Conservation (phyloP, 2,888 invertebrate genomes). For the Andrena haemorrhoa region DNA sequence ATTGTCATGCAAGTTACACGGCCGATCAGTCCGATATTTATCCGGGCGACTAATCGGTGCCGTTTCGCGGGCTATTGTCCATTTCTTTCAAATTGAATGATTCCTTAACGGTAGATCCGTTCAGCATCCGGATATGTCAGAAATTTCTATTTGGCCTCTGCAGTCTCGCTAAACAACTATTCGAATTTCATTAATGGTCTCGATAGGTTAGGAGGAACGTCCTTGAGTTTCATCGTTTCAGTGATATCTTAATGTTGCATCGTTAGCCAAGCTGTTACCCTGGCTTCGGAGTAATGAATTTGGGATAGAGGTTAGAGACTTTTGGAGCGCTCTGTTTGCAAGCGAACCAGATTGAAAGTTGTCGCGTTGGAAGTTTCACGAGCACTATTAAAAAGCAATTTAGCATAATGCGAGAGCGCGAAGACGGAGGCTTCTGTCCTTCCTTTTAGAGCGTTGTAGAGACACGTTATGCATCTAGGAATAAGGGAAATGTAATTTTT, state of each 20-base stretch:
- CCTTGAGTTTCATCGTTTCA: slow-evolving; percentile 24
- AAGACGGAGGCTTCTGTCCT: background rate
- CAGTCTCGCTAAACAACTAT: slow-evolving; percentile 22
- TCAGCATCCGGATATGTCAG: background rate
- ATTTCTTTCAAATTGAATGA: slow-evolving; percentile 10
- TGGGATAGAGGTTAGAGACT: slow-evolving; percentile 34
- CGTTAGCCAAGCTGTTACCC: slow-evolving; percentile 1
- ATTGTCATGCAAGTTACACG: slow-evolving; percentile 56
- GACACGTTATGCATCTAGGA: background rate
- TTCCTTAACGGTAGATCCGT: background rate
- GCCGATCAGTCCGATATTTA: slow-evolving; percentile 25
- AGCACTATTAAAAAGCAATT: background rate
- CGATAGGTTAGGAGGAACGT: slow-evolving; percentile 54
- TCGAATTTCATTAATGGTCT: background rate
- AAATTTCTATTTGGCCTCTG: slow-evolving; percentile 20
- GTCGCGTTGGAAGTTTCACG: background rate
- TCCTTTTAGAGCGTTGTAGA: background rate
- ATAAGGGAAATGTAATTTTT: background rate
- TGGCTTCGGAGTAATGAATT: slow-evolving; percentile 5
- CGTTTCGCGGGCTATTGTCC: background rate
- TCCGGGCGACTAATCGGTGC: slow-evolving; percentile 22
- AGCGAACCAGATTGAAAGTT: background rate
- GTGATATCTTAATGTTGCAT: slow-evolving; percentile 1
- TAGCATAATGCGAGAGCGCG: background rate
- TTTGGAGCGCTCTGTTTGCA: slow-evolving; percentile 7